Conservation (phyloP, 2,113 vertebrate species). For the Crypturellus undulatus region DNA sequence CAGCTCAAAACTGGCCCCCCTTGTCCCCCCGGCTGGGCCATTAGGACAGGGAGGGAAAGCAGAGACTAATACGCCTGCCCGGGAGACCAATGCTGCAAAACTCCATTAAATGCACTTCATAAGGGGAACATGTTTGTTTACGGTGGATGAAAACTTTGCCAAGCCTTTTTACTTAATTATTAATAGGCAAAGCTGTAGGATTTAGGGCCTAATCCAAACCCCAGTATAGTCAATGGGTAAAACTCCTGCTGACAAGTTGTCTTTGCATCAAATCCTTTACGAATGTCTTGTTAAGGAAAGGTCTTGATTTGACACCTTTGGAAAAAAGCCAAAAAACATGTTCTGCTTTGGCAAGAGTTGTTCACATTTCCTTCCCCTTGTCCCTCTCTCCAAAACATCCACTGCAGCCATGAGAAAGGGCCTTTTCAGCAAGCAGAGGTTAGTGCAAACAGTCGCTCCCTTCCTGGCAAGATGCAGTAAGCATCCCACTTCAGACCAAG, state of each 20-base stretch:
- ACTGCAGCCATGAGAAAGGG: neutral
- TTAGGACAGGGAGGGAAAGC: slow-evolving; percentile 75
- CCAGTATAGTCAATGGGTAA: neutral
- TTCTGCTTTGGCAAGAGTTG: neutral
- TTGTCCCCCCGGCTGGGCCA: slow-evolving; percentile 71
- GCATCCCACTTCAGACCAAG: neutral
- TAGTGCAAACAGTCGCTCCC: neutral
- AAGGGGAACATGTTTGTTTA: slow-evolving; percentile 63
- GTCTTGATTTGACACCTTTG: neutral
- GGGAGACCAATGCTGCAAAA: slow-evolving; percentile 67
- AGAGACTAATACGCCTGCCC: slow-evolving; percentile 76
- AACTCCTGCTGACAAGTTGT: neutral
- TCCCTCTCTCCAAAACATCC: neutral
- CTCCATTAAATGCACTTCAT: slow-evolving; percentile 57
- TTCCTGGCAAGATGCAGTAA: neutral
- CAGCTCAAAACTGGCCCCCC: slow-evolving; percentile 59
- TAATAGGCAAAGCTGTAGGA: neutral
- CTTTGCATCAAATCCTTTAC: neutral
- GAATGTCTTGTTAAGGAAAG: neutral
- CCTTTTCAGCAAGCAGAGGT: neutral
- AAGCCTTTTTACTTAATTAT: slow-evolving; percentile 48
- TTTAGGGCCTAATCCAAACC: neutral
- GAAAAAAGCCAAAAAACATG: neutral
- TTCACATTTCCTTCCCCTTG: neutral
- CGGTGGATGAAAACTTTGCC: slow-evolving; percentile 16